Evolutionary conservation across 1,140 invertebrate genomes (phyloP).

Genomic region (Sitophilus oryzae): DNA sequence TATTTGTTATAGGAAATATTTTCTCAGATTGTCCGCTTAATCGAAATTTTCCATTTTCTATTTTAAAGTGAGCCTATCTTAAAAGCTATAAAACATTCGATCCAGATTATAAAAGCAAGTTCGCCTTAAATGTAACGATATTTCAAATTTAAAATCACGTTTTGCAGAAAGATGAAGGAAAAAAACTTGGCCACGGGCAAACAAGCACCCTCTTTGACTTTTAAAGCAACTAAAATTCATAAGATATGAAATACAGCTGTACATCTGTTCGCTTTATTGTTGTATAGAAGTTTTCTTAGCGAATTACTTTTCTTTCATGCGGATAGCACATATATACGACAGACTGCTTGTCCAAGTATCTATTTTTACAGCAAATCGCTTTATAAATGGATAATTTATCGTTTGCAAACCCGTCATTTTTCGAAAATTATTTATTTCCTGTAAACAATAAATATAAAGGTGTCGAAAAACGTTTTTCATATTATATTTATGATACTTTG

Average conservation of each 20-base stretch:
- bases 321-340: slow-evolving; percentile 31
- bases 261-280: slow-evolving; percentile 34
- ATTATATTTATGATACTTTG: not conserved
- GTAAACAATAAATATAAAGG: not conserved
- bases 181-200: slow-evolving; percentile 16
- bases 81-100: not conserved
- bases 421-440: not conserved
- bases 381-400: slow-evolving; percentile 3
- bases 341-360: slow-evolving; percentile 17
- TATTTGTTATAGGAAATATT: not conserved
- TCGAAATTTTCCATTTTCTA: not conserved
- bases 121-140: not conserved
- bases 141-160: not conserved
- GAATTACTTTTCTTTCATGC: slow-evolving; percentile 31
- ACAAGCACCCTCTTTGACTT: slow-evolving; percentile 19
- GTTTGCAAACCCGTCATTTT: not conserved
- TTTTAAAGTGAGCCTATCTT: not conserved
- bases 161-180: slow-evolving; percentile 3
- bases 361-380: slow-evolving; percentile 15
- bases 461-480: not conserved
- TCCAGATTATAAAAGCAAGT: not conserved
- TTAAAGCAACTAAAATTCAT: slow-evolving; percentile 27
- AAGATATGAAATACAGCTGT: slow-evolving; percentile 31
- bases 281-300: slow-evolving; percentile 31
- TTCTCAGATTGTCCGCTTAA: not conserved